Evolutionary conservation across 2,113 vertebrate species (phyloP).

Genomic region (Rhineura floridana): DNA sequence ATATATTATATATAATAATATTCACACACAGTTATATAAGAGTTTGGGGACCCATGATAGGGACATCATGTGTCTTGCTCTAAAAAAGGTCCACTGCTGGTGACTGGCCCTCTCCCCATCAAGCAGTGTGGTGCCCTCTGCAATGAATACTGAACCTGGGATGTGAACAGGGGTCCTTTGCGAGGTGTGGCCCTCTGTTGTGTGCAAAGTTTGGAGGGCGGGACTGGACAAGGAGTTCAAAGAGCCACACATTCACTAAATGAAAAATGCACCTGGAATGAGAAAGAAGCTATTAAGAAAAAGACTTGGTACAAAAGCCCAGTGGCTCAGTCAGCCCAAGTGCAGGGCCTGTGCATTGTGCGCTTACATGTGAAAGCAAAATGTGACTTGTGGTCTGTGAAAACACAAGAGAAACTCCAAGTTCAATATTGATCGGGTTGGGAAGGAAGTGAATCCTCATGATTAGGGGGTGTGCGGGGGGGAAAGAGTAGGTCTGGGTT

Average conservation of each 20-base stretch:
- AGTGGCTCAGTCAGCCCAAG: not conserved
- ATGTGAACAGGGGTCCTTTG: not conserved
- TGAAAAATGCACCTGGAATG: not conserved
- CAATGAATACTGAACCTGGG: not conserved
- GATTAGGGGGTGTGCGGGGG: not conserved
- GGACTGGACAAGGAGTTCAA: too few species aligned
- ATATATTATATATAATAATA: not conserved
- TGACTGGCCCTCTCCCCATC: slow-evolving; percentile 34
- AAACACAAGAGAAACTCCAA: not conserved
- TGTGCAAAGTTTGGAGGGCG: not conserved
- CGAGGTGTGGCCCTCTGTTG: not conserved
- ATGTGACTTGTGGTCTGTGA: accelerated
- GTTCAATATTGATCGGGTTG: accelerated
- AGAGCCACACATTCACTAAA: too few species aligned
- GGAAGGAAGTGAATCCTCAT: not conserved
- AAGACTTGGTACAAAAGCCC: not conserved
- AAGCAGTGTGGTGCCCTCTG: not conserved
- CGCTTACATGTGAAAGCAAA: not conserved
- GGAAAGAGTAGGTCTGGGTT: too few species aligned
- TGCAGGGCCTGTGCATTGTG: accelerated
- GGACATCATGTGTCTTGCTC: slow-evolving; percentile 39
- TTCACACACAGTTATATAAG: slow-evolving; percentile 41
- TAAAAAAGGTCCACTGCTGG: slow-evolving; percentile 69
- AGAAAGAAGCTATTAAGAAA: not conserved
- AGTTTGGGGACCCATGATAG: slow-evolving; percentile 31